Base-by-base conservation (phyloP, 2,113 vertebrate genomes). In the Chaenocephalus aceratus region DNA sequence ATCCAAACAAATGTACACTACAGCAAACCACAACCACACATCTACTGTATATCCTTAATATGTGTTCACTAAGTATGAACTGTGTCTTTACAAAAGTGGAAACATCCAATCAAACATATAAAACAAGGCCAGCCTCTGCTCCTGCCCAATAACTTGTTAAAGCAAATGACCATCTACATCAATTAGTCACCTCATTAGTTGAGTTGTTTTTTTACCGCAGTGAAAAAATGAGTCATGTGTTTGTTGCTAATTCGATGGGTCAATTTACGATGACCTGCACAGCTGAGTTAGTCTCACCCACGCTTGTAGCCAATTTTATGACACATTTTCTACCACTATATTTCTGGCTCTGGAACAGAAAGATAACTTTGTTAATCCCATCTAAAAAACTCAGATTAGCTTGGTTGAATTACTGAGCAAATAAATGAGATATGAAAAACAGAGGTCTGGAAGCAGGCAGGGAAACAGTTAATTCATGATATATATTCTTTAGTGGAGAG, bases 141-240 rank as follows among this genome's bases (percentile, higher is more conserved):
- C 26, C 23, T 30, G 57, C 63, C 13, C 48, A 67, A 45, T 54
- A 53, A 41, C 56, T 72, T 57, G 46, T 79, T 65, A 65, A 54
- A 68, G 49, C 52, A 76, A 53, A 82, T 76, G n/a, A 79, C 53
- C 45, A 51, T 61, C 56, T 66, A 60, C 59, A 77, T 60, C 64
- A 73, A 75, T 80, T 69, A 68, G 34, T 54, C 60, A 73, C 54
- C 72, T 45, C 63, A 68, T 80, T 79, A 59, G 45, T 59, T 46
- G 41, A 66, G 48, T 10, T 5, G 49, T 18, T 60, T 34, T 49
- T 49, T 53, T 61, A 59, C 36, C 34, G 10, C 26, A 48, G 44
- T 51, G n/a, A 14, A 68, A 51, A 63, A 45, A 44, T 16, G 5
- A 61, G 12, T 77, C 11, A 51, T 68, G 26, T 60, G 3, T 56